Conservation (phyloP, 2,888 invertebrate genomes). For the Phaonia tiefii region DNA sequence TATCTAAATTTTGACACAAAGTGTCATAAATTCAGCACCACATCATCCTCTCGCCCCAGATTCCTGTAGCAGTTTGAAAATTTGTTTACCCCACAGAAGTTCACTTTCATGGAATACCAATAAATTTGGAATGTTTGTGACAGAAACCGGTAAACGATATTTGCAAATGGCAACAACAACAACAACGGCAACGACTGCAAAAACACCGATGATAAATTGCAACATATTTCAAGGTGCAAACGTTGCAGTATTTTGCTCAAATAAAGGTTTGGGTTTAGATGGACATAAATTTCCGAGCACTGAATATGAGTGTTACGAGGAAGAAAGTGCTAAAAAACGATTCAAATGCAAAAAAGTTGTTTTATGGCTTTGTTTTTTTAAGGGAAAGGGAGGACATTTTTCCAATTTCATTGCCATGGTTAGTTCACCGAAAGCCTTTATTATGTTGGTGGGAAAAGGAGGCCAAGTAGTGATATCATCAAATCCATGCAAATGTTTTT, state of each 20-base stretch:
- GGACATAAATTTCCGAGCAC: slow-evolving; percentile 24
- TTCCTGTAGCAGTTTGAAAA: too few relatives aligned
- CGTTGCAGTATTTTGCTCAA: slow-evolving; percentile 26
- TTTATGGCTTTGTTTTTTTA: slow-evolving; percentile 11
- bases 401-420: not conserved
- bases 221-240: slow-evolving; percentile 41
- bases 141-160: slow-evolving; percentile 64
- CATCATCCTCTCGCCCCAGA: too few relatives aligned
- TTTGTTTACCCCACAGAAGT: not conserved
- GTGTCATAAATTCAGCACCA: too few relatives aligned
- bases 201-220: slow-evolving; percentile 39
- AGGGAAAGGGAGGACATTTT: not conserved
- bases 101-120: slow-evolving; percentile 60
- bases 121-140: slow-evolving; percentile 67
- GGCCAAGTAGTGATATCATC: not conserved
- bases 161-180: slow-evolving; percentile 23
- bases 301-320: not conserved
- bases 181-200: not conserved
- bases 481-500: slow-evolving; percentile 1
- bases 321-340: not conserved
- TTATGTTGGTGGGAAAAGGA: not conserved
- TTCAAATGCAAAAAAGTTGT: not conserved
- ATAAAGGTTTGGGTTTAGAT: slow-evolving; percentile 16
- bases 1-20: too few relatives aligned
- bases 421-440: not conserved